Evolutionary conservation across 2,888 invertebrate species (phyloP).

Genomic region (Podabrus alpinus): DNA sequence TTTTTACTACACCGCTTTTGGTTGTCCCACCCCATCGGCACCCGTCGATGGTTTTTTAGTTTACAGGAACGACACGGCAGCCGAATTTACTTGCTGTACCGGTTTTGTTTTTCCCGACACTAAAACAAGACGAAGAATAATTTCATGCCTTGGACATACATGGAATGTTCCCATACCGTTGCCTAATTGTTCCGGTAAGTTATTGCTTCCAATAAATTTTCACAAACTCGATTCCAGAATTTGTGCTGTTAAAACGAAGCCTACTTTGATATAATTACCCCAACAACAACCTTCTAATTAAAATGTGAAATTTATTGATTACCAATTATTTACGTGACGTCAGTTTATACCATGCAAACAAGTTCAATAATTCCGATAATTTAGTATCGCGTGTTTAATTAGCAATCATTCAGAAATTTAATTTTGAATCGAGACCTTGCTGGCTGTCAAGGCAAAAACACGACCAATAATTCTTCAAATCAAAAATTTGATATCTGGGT

Average conservation of each 20-base stretch:
- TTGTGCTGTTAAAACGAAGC: not conserved
- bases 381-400: not conserved
- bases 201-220: not conserved
- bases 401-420: not conserved
- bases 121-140: slow-evolving; percentile 62
- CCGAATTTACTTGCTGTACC: slow-evolving; percentile 71
- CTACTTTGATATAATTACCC: not conserved
- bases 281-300: not conserved
- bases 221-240: not conserved
- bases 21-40: slow-evolving; percentile 67
- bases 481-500: too few relatives aligned
- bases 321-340: not conserved
- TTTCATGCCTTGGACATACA: slow-evolving; percentile 68
- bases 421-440: not conserved
- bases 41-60: slow-evolving; percentile 72
- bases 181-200: slow-evolving; percentile 67
- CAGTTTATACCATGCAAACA: not conserved
- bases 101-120: slow-evolving; percentile 72
- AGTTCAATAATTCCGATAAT: not conserved
- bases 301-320: not conserved
- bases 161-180: slow-evolving; percentile 68
- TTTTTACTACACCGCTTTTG: slow-evolving; percentile 66
- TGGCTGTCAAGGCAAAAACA: not conserved
- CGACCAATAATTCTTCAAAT: too few relatives aligned
- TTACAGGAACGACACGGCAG: slow-evolving; percentile 66